A percentile compares a stretch with the other conserved stretches of the same genome.
phyloP scores from a whole-genome alignment of 2,888 invertebrate species.

The Pristionchus maxplancki region DNA sequence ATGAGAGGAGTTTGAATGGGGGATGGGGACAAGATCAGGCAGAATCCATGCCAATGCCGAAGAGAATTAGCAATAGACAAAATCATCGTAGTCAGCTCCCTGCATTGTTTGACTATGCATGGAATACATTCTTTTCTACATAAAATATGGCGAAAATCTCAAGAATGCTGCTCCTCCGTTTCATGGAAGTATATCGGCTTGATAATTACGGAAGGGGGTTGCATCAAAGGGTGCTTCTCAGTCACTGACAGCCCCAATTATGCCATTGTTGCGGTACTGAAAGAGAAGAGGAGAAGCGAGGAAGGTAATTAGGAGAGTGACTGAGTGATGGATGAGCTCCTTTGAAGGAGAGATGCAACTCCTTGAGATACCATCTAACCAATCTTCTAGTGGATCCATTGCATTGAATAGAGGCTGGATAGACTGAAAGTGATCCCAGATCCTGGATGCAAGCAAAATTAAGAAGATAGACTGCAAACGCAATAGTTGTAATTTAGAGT shows the following conservation, averaged over 20 bases:
- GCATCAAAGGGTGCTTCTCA: background rate
- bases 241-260: constrained; percentile 34
- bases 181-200: background rate
- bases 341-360: background rate
- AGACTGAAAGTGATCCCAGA: too few relatives aligned
- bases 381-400: background rate
- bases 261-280: constrained; percentile 39
- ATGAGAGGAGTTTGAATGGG: constrained; percentile 1
- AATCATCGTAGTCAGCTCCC: too few relatives aligned
- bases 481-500: too few relatives aligned
- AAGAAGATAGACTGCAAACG: too few relatives aligned
- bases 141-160: too few relatives aligned
- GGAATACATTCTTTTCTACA: too few relatives aligned
- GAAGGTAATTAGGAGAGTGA: constrained; percentile 28
- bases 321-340: constrained; percentile 2
- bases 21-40: background rate
- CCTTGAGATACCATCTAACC: background rate
- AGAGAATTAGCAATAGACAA: too few relatives aligned
- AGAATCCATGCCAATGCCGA: too few relatives aligned
- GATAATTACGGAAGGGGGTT: background rate
- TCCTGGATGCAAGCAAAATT: too few relatives aligned
- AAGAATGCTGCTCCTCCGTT: background rate
- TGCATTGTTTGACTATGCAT: too few relatives aligned
- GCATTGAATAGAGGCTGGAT: too few relatives aligned
- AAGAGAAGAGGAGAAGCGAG: constrained; percentile 19